Percentiles rank a stretch among this genome's conserved stretches.
Evolutionary conservation across 1,140 invertebrate species (phyloP).

Genomic region (Chironomus striatipennis): DNA sequence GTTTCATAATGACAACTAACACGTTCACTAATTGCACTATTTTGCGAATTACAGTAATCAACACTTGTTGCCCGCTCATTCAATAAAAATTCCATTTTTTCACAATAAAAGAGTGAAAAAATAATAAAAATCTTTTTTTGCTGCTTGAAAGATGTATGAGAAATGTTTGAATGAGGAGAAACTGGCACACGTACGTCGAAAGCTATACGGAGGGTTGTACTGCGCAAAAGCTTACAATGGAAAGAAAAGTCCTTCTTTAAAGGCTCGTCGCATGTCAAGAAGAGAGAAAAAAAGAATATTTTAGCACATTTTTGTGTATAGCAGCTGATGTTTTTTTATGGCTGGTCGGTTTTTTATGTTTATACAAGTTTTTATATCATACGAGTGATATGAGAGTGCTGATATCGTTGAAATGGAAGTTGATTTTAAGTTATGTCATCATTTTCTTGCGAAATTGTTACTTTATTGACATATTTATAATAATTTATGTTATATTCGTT

Average conservation of each 20-base stretch:
- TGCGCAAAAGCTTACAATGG: background rate
- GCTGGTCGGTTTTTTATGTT: background rate
- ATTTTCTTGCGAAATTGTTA: too few species aligned
- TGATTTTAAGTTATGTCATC: too few species aligned
- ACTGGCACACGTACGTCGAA: background rate
- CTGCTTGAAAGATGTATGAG: background rate
- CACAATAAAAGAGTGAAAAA: background rate
- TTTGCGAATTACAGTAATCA: background rate
- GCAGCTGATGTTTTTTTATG: background rate
- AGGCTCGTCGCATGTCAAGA: background rate
- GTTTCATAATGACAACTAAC: too few species aligned
- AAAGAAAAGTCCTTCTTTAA: background rate
- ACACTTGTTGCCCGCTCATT: background rate
- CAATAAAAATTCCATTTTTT: background rate
- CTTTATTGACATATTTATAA: too few species aligned
- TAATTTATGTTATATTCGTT: too few species aligned
- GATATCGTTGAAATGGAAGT: background rate
- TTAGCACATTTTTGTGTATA: background rate
- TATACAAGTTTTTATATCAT: background rate
- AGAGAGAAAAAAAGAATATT: background rate
- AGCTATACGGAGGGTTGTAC: background rate
- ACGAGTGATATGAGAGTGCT: background rate
- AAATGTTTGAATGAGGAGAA: background rate
- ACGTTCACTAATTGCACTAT: background rate
- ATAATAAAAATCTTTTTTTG: background rate